Evolutionary conservation across 2,113 vertebrate species (phyloP).

Genomic region (Psittacus erithacus): DNA sequence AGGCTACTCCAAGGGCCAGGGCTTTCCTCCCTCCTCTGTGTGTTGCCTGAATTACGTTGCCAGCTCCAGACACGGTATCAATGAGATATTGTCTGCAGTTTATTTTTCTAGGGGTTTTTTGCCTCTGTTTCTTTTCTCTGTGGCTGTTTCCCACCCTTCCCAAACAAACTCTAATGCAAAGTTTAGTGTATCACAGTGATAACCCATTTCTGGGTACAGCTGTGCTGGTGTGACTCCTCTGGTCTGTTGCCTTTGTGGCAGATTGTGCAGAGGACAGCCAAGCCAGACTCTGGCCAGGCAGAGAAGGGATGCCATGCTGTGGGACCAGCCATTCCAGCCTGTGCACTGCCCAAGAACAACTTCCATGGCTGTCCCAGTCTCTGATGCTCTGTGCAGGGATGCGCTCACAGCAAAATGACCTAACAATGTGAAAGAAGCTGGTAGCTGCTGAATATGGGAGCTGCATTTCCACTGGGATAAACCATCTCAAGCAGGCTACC

Average conservation of each 20-base stretch:
- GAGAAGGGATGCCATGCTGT: accelerated
- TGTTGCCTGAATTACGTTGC: neutral
- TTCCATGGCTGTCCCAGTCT: neutral
- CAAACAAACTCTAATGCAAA: neutral
- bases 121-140: neutral
- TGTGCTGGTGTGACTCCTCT: neutral
- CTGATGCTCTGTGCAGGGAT: neutral
- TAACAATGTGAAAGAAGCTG: neutral
- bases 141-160: neutral
- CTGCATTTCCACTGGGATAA: neutral
- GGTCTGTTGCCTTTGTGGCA: neutral
- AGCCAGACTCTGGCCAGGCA: neutral
- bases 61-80: neutral
- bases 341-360: neutral
- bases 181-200: accelerated
- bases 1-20: neutral
- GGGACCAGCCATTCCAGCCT: neutral
- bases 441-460: neutral
- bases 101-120: neutral
- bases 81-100: neutral
- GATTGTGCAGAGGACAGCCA: neutral
- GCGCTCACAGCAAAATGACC: neutral
- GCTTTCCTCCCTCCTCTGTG: neutral
- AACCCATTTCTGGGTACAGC: neutral
- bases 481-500: neutral